Percentiles rank a stretch among this genome's conserved stretches.
Evolutionary conservation across 1,140 invertebrate genomes (phyloP).

Genomic region (Pantala flavescens): DNA sequence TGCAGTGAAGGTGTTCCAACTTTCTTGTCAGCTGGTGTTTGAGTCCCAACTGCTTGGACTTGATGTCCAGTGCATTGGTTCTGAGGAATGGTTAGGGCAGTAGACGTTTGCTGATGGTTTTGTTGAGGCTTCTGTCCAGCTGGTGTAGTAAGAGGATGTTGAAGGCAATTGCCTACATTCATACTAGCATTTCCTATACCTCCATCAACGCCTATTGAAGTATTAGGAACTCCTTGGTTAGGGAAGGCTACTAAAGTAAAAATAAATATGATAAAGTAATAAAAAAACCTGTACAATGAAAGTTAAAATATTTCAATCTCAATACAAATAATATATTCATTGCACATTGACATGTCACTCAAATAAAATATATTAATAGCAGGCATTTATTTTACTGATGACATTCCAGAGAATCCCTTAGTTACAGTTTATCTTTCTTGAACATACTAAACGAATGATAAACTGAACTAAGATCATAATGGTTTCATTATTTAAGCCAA

Average conservation of each 20-base stretch:
- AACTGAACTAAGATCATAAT: neutral
- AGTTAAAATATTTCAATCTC: no score
- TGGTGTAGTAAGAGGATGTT: neutral
- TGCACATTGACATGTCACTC: neutral
- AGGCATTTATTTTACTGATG: no score
- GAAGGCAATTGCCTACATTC: neutral
- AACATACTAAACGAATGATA: neutral
- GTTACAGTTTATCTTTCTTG: neutral
- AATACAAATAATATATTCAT: no score
- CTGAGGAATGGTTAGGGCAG: neutral
- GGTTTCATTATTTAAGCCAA: no score
- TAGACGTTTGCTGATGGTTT: neutral
- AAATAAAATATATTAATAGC: no score
- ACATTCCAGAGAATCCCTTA: no score
- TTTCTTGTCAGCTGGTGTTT: constrained; percentile 10
- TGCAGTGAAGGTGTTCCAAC: neutral
- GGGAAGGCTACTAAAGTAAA: neutral
- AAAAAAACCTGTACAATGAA: neutral
- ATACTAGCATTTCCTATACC: neutral
- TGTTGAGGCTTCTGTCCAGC: neutral
- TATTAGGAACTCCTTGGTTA: neutral
- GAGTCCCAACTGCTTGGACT: neutral
- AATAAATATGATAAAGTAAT: neutral
- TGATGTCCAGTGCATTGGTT: neutral
- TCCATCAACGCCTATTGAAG: neutral